A percentile compares a stretch with the other conserved stretches of the same genome.
Conservation (phyloP, 92 coral and sea anemone genomes). For the Pocillopora grandis region DNA sequence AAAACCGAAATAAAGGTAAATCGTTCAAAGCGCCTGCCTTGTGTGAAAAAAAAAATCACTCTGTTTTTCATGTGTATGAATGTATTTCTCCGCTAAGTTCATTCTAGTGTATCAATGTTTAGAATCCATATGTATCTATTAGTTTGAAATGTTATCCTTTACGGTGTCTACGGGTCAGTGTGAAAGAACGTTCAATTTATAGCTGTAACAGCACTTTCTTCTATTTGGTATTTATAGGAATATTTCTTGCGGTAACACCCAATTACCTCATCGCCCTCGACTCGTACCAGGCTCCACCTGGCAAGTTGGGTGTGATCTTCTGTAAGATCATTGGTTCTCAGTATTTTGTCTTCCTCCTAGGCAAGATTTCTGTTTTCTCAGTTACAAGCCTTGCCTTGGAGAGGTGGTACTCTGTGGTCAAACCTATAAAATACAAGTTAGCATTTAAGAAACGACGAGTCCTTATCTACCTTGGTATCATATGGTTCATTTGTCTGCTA, state of each 20-base stretch:
- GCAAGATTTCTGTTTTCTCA: constrained; percentile 61
- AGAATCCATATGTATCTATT: too few relatives aligned
- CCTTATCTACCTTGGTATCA: constrained; percentile 31
- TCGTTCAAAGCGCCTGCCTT: too few relatives aligned
- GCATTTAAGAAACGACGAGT: constrained; percentile 47
- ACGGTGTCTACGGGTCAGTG: too few relatives aligned
- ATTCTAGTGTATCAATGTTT: too few relatives aligned
- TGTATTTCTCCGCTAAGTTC: too few relatives aligned
- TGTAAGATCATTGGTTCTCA: constrained; percentile 82
- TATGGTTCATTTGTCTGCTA: constrained; percentile 57
- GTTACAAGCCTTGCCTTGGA: constrained; percentile 80
- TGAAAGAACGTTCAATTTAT: too few relatives aligned
- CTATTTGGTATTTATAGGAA: constrained; percentile 33
- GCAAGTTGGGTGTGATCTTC: constrained; percentile 54
- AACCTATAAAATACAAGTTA: constrained; percentile 57
- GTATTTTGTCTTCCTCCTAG: constrained; percentile 67
- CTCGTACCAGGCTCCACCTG: constrained; percentile 52
- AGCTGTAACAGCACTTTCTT: not conserved
- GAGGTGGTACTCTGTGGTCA: constrained; percentile 79
- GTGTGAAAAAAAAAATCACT: too few relatives aligned
- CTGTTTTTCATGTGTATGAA: too few relatives aligned
- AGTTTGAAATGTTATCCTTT: too few relatives aligned
- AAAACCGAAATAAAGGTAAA: too few relatives aligned
- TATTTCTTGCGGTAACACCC: constrained; percentile 60
- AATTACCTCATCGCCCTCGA: constrained; percentile 48